Evolutionary conservation across 2,113 vertebrate species (phyloP), one percentile per base, ranked within the genome.

Genomic region (Brachirus orientalis): DNA sequence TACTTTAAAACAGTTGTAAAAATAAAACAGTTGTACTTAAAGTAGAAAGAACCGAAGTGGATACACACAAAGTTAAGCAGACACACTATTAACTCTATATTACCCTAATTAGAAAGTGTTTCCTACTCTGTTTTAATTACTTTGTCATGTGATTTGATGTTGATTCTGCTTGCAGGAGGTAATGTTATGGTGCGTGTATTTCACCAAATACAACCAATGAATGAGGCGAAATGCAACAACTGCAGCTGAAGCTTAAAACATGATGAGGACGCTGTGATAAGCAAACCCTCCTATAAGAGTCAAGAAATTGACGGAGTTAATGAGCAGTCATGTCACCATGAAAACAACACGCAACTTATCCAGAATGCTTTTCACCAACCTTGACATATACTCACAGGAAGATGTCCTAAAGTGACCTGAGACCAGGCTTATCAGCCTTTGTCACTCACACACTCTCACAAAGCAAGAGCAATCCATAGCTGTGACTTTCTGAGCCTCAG

Each of bases 291-390:
- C 55, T 69, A 84, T 80, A 22, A 70, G 45, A 79, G 62, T 58
- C 63, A 73, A 84, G 62, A 80, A 74, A 84, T 77, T 80, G 79
- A 87, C 79, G 38, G 72, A 51, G 71, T 74, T 83, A 83, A 86
- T 80, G 77, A 88, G 85, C 70, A 79, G 45, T 76, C 69, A 62
- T 38, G 40, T 72, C 75, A 75, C 66, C 67, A 69, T 83, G 67
- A 86, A 85, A 80, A 78, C 77, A 86, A 72, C 83, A 84, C 63
- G 67, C 80, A 60, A 81, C 65, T 59, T 76, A 84, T 76, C 85
- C 84, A 89, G 43, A 77, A 88, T 84, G 80, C 84, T 50, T 61
- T 83, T 86, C 64, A 20, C 41, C 63, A 22, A 75, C 64, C 37
- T 67, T n/a, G 57, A 60, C 19, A 17, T 37, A 61, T 61, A 78